Conservation (phyloP, 2,888 invertebrate species). For the Nowickia ferox region DNA sequence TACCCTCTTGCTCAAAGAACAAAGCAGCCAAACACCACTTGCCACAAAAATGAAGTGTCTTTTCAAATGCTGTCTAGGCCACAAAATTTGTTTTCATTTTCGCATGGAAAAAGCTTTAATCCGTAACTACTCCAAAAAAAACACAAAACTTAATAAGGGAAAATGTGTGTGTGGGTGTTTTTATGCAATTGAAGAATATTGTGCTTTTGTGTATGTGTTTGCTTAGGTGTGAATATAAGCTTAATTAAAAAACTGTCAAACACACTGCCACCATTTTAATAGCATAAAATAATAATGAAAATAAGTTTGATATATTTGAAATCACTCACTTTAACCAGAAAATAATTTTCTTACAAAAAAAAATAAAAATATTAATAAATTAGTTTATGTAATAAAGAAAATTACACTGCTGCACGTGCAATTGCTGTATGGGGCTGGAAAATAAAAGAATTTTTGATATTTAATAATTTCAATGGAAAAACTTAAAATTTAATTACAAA, state of each 20-base stretch:
- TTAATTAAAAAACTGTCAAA: slow-evolving; percentile 69
- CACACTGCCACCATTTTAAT: slow-evolving; percentile 8
- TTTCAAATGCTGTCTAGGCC: slow-evolving; percentile 31
- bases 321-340: neutral
- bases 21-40: neutral
- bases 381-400: too few relatives aligned
- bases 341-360: too few relatives aligned
- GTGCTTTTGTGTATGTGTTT: neutral
- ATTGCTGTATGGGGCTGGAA: too few relatives aligned
- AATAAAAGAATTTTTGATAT: too few relatives aligned
- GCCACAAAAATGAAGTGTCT: slow-evolving; percentile 10
- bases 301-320: neutral
- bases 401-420: too few relatives aligned
- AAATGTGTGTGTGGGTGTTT: slow-evolving; percentile 23
- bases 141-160: too few relatives aligned
- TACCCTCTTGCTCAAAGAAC: slow-evolving; percentile 1
- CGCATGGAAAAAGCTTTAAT: neutral
- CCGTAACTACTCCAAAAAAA: too few relatives aligned
- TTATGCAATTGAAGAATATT: too few relatives aligned
- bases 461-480: too few relatives aligned
- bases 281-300: neutral
- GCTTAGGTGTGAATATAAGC: slow-evolving; percentile 30
- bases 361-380: too few relatives aligned
- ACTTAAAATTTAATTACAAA: too few relatives aligned
- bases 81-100: slow-evolving; percentile 1